Percentiles rank a stretch among this genome's conserved stretches.
Conservation (phyloP, 1,140 invertebrate species). For the Calephelis nemesis region DNA sequence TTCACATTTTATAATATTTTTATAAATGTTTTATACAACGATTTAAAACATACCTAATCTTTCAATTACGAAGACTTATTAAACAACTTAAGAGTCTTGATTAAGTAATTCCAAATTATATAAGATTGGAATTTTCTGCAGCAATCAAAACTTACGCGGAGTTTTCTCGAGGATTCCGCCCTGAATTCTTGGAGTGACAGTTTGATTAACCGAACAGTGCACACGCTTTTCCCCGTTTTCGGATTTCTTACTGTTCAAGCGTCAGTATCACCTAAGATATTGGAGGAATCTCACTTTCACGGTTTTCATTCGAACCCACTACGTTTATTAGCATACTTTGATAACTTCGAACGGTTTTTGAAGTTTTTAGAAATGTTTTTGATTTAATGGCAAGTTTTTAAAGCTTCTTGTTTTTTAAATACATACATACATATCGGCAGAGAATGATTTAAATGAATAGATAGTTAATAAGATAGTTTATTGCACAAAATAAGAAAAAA, state of each 20-base stretch:
- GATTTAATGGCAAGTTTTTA: too few relatives aligned
- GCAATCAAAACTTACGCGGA: constrained; percentile 75
- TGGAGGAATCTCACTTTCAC: constrained; percentile 16
- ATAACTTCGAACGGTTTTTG: neutral
- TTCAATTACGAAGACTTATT: constrained; percentile 3
- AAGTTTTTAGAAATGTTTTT: too few relatives aligned
- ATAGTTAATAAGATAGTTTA: too few relatives aligned
- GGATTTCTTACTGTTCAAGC: constrained; percentile 64
- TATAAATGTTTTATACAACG: too few relatives aligned
- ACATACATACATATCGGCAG: too few relatives aligned
- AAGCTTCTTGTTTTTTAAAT: too few relatives aligned
- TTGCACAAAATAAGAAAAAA: too few relatives aligned
- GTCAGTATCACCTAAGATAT: constrained; percentile 44
- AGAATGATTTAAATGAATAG: too few relatives aligned
- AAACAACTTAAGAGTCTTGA: constrained; percentile 35
- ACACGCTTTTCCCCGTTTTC: constrained; percentile 63
- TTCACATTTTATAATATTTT: too few relatives aligned
- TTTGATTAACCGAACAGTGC: constrained; percentile 76
- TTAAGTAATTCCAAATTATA: constrained; percentile 67
- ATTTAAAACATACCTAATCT: neutral
- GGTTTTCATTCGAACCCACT: neutral
- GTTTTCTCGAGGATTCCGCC: constrained; percentile 71
- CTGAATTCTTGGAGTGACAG: constrained; percentile 77
- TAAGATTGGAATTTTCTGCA: constrained; percentile 64
- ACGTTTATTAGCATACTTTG: constrained; percentile 12